phyloP scores from a whole-genome alignment of 2,888 invertebrate genomes.

The Eristalis pertinax region DNA sequence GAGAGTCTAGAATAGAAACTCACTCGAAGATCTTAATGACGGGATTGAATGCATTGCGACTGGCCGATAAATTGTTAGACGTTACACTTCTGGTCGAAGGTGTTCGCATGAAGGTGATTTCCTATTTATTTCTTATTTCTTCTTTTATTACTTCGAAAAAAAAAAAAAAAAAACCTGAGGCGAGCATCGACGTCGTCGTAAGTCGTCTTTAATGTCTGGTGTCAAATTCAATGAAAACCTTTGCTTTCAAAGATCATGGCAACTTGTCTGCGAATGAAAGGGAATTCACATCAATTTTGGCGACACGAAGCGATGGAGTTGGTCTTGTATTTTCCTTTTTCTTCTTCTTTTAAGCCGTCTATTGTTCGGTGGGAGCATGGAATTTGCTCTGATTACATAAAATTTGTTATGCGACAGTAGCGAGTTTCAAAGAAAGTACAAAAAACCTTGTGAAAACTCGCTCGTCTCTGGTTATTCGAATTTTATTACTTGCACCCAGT shows the following conservation, averaged over 20 bases:
- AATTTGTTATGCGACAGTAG: conserved; percentile 20
- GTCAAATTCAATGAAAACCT: background rate
- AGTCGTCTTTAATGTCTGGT: background rate
- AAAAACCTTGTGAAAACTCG: background rate
- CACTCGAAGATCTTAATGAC: conserved; percentile 73
- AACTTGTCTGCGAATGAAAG: background rate
- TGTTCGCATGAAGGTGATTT: conserved; percentile 83
- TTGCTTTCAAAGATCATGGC: background rate
- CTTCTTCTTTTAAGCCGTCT: background rate
- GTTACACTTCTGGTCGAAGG: conserved; percentile 86
- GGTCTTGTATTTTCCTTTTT: background rate
- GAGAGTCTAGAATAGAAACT: background rate
- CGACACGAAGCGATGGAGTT: background rate
- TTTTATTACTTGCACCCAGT: too few species aligned
- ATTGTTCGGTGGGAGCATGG: background rate
- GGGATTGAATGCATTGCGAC: conserved; percentile 85
- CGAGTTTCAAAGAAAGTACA: background rate
- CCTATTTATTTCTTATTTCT: background rate
- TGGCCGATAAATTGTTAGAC: conserved; percentile 85
- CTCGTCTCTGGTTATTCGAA: background rate
- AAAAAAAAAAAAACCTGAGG: background rate
- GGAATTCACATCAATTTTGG: background rate
- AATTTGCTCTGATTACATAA: conserved; percentile 27
- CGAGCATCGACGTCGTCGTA: background rate
- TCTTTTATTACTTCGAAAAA: background rate